These are phyloP conservation scores for Brevimyrus niger DNA, from an alignment of 2,113 vertebrate genomes.

Conservation along the genomic window DNA sequence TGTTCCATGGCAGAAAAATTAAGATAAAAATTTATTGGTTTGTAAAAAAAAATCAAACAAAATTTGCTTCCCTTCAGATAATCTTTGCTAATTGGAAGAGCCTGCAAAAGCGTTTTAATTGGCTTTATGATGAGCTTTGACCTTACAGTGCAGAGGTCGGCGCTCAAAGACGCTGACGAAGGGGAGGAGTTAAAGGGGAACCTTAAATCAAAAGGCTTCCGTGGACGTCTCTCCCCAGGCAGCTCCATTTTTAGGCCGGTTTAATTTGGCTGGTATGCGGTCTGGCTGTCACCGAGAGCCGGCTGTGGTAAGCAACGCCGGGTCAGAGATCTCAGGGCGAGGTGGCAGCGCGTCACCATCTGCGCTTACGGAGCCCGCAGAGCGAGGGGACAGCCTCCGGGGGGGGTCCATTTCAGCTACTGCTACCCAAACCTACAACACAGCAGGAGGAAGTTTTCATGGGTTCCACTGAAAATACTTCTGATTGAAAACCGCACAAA, in stretches of 20 bases:
- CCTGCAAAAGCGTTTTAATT: conserved; percentile 18
- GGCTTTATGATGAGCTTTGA: conserved; percentile 13
- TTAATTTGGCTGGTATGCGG: conserved; percentile 26
- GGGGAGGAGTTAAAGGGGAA: conserved; percentile 23
- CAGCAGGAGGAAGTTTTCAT: not conserved
- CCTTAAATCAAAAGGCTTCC: conserved; percentile 20
- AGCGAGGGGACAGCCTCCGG: too few relatives aligned
- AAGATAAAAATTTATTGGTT: not conserved
- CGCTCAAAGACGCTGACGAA: conserved; percentile 12
- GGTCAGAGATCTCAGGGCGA: not conserved
- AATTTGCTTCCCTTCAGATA: not conserved
- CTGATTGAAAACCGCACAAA: not conserved
- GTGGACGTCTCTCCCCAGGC: not conserved
- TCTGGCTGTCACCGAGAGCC: not conserved
- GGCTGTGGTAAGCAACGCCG: not conserved
- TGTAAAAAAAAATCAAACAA: not conserved
- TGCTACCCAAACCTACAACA: not conserved
- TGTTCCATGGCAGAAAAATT: not conserved
- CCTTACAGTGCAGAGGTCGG: conserved; percentile 16
- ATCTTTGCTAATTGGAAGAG: not conserved
- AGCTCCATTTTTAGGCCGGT: conserved; percentile 13
- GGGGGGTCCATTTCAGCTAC: not conserved
- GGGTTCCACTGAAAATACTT: not conserved
- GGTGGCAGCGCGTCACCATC: not conserved
- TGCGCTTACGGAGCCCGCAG: not conserved